A percentile compares a stretch with the other conserved stretches of the same genome.
phyloP scores from a whole-genome alignment of 1,140 invertebrate species.

The Geopemphigus sp. region DNA sequence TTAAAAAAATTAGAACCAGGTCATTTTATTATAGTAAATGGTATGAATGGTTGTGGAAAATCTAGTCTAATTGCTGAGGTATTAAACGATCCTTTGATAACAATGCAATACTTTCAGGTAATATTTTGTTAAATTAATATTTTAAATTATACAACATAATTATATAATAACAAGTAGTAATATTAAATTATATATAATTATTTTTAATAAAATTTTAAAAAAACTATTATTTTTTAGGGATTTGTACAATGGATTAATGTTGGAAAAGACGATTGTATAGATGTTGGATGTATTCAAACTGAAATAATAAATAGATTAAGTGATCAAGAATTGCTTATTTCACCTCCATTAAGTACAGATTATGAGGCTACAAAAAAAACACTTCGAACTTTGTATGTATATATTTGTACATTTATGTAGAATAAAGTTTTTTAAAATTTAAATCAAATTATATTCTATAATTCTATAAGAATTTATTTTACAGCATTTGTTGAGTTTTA shows the following conservation, averaged over 20 bases:
- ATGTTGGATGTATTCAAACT: constrained; percentile 27
- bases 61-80: constrained; percentile 64
- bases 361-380: constrained; percentile 21
- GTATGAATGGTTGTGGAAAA: constrained; percentile 71
- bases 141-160: too few species aligned
- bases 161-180: too few species aligned
- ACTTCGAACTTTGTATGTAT: constrained; percentile 3
- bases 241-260: constrained; percentile 40
- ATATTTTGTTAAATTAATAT: not conserved
- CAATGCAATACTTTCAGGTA: constrained; percentile 37
- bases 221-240: not conserved
- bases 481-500: not conserved
- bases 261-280: constrained; percentile 22
- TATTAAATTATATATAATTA: too few species aligned
- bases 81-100: constrained; percentile 54
- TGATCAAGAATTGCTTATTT: constrained; percentile 14
- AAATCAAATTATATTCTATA: too few species aligned
- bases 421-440: too few species aligned
- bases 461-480: too few species aligned
- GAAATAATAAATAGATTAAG: constrained; percentile 43
- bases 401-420: not conserved
- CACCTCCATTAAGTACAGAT: constrained; percentile 23
- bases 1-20: constrained; percentile 57
- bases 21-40: constrained; percentile 63
- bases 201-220: too few species aligned